phyloP scores from a whole-genome alignment of 2,113 vertebrate species.

The Scolopax mira region DNA sequence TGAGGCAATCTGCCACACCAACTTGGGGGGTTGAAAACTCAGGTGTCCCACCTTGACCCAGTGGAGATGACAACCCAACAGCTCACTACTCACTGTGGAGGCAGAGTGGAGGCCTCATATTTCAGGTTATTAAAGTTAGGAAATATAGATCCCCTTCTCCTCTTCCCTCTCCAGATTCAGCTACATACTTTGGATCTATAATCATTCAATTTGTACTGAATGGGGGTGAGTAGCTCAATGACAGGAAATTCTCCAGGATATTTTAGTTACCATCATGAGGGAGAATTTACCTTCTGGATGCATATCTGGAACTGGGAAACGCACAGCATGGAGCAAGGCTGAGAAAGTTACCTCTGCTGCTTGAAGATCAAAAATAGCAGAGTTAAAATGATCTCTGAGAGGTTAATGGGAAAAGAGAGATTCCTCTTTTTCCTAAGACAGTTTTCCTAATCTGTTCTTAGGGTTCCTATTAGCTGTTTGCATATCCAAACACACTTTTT shows the following conservation, averaged over 20 bases:
- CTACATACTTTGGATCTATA: not conserved
- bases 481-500: not conserved
- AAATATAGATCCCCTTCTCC: not conserved
- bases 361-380: not conserved
- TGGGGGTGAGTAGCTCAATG: not conserved
- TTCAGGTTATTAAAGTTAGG: not conserved
- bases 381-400: not conserved
- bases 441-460: not conserved
- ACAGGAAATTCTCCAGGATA: conserved; percentile 20
- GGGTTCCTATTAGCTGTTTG: not conserved
- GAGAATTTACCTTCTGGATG: not conserved
- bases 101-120: not conserved
- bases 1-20: not conserved
- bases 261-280: not conserved
- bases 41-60: not conserved
- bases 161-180: not conserved
- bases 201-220: not conserved
- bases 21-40: not conserved
- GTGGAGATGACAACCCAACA: not conserved
- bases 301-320: not conserved
- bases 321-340: not conserved
- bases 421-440: not conserved
- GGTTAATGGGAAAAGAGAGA: not conserved
- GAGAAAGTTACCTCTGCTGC: not conserved
- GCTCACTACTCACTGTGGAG: accelerated